Base-by-base conservation (phyloP, 1,140 invertebrate genomes). In the Vanessa tameamea region DNA sequence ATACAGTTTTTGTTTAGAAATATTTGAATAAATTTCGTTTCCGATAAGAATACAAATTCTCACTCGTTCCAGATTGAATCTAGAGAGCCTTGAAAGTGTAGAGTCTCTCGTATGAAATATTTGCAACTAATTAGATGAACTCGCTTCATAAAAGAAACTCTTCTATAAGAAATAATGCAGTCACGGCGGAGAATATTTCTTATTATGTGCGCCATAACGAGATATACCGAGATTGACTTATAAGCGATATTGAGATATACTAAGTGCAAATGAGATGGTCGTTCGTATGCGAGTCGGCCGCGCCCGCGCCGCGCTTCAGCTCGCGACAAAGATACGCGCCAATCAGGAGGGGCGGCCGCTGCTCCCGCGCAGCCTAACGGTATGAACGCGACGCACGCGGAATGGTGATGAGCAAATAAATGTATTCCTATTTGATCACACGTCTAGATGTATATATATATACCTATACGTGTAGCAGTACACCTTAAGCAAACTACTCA, bases 361-460 rank as follows among this genome's bases (percentile, higher is more conserved):
- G 64, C 64, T n/a, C 64, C 47, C 47, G 64, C 16, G 47, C 64
- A 15, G n/a, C 23, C 64, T 69, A 69, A 57, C 66, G 66, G 66
- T 55, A 1, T 2, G 53, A 14, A 0, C 53, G 15, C 31, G 66
- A 57, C 53, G 66, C 66, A 43, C 53, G 53, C 31, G 37, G 66
- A 69, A 69, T 69, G 31, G 66, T 23, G 66, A 69, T 69, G 66
- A 57, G 37, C 3, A 16, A 47, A 31, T 51, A 47, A 57, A 31
- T 61, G 26, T 61, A 61, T 61, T 61, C 57, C 57, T 31, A 61
- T 61, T 31, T 8, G 7, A 37, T 37, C 31, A 37, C n/a, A 31
- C 31, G 13, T 23, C 55, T 31, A 7, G 26, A 61, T 50, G 48
- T 50, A 50, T n/a, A 12, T 14, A n/a, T 51, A 51, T 51, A 51